phyloP scores from a whole-genome alignment of 2,888 invertebrate species.

The Habroteleia sp. region DNA sequence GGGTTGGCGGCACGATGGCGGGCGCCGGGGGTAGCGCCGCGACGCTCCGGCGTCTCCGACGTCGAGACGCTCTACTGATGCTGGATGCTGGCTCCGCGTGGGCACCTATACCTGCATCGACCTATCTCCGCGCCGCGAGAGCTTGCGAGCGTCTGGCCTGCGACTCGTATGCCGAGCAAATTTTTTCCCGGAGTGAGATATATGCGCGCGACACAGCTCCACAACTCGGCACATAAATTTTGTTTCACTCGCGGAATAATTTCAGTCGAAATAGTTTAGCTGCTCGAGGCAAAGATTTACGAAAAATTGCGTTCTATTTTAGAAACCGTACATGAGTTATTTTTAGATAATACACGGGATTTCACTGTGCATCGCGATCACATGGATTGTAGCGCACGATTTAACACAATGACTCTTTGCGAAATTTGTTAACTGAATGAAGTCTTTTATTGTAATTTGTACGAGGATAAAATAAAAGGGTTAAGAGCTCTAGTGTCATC shows the following conservation, averaged over 20 bases:
- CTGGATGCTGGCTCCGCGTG: slow-evolving; percentile 70
- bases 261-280: slow-evolving; percentile 9
- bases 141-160: slow-evolving; percentile 29
- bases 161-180: slow-evolving; percentile 37
- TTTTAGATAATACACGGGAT: slow-evolving; percentile 2
- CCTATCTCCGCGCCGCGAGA: slow-evolving; percentile 41
- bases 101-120: slow-evolving; percentile 64
- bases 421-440: too few relatives aligned
- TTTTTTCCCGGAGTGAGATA: slow-evolving; percentile 21
- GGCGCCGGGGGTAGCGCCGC: slow-evolving; percentile 80
- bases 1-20: slow-evolving; percentile 78
- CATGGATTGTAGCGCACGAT: too few relatives aligned
- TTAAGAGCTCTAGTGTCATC: too few relatives aligned
- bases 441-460: too few relatives aligned
- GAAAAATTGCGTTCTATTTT: slow-evolving; percentile 5
- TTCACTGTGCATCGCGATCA: too few relatives aligned
- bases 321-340: neutral
- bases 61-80: slow-evolving; percentile 75
- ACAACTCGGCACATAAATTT: slow-evolving; percentile 25
- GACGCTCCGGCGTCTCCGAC: slow-evolving; percentile 79
- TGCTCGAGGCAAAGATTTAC: slow-evolving; percentile 15
- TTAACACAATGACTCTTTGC: too few relatives aligned
- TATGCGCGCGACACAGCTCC: slow-evolving; percentile 11
- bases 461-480: too few relatives aligned
- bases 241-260: slow-evolving; percentile 24